Percentiles rank a stretch among this genome's conserved stretches.
phyloP scores from a whole-genome alignment of 2,797 vertebrate species.

The Phalloptychus januarius region DNA sequence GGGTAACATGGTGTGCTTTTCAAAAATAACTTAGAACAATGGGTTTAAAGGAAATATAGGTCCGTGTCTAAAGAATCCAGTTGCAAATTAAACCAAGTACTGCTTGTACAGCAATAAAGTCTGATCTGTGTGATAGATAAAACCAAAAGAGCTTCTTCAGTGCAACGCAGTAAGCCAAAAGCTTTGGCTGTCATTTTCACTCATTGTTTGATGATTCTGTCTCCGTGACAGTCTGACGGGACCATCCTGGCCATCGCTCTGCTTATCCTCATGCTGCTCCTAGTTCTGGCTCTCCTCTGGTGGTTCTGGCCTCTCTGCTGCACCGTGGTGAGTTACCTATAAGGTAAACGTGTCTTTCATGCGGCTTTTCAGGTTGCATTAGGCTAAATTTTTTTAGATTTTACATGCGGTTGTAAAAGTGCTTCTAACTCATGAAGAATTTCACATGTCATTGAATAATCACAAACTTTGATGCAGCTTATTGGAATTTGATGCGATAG shows the following conservation, averaged over 20 bases:
- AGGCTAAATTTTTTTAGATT: neutral
- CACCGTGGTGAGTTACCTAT: conserved; percentile 90
- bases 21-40: neutral
- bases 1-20: neutral
- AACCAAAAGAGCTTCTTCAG: conserved; percentile 17
- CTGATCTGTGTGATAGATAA: conserved; percentile 11
- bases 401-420: neutral
- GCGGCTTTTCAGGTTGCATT: conserved; percentile 12
- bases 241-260: conserved; percentile 94
- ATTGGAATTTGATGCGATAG: neutral
- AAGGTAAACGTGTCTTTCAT: neutral
- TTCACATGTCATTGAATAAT: neutral
- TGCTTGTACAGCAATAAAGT: conserved; percentile 11
- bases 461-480: neutral
- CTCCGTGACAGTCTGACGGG: conserved; percentile 89
- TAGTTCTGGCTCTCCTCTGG: conserved; percentile 92
- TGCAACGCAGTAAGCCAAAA: conserved; percentile 1
- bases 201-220: conserved; percentile 35
- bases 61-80: neutral
- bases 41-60: neutral
- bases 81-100: conserved; percentile 5
- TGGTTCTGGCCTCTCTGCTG: conserved; percentile 99
- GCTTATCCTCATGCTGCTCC: conserved; percentile 93
- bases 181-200: conserved; percentile 19
- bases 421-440: neutral